These are phyloP conservation scores for Eudyptes chrysolophus DNA, from an alignment of 2,113 vertebrate genomes.

Conservation along the genomic window DNA sequence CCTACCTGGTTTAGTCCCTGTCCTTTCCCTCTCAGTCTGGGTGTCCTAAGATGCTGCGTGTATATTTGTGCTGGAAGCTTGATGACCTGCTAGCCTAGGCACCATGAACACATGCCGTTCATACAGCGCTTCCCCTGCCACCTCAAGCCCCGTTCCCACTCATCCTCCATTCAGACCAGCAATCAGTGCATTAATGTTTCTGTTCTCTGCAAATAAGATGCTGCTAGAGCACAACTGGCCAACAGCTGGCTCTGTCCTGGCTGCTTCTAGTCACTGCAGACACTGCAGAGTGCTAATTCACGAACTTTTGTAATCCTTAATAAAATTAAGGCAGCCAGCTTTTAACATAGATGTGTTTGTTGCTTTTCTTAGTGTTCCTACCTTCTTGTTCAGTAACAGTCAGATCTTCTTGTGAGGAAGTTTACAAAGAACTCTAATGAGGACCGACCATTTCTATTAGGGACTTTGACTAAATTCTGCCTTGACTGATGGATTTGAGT, in stretches of 20 bases:
- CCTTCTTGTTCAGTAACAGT: not conserved
- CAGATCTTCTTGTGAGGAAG: not conserved
- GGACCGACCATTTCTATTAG: not conserved
- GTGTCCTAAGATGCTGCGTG: not conserved
- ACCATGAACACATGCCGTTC: too few relatives aligned
- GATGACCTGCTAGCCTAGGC: not conserved
- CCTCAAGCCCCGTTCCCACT: not conserved
- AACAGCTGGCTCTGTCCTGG: not conserved
- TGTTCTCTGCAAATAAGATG: not conserved
- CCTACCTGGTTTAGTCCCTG: not conserved
- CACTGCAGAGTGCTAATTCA: not conserved
- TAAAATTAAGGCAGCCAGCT: not conserved
- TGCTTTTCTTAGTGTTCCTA: not conserved
- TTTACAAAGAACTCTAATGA: not conserved
- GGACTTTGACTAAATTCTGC: not conserved
- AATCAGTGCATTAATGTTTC: not conserved
- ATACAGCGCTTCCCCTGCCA: not conserved
- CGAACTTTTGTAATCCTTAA: not conserved
- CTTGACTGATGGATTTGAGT: not conserved
- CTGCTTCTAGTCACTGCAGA: not conserved
- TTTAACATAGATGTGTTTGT: not conserved
- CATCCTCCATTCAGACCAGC: not conserved
- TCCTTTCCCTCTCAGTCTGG: not conserved
- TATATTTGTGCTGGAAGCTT: not conserved
- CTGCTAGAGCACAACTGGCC: not conserved